A percentile compares a stretch with the other conserved stretches of the same genome.
Conservation (phyloP, 2,113 vertebrate species). For the Chitala chitala region DNA sequence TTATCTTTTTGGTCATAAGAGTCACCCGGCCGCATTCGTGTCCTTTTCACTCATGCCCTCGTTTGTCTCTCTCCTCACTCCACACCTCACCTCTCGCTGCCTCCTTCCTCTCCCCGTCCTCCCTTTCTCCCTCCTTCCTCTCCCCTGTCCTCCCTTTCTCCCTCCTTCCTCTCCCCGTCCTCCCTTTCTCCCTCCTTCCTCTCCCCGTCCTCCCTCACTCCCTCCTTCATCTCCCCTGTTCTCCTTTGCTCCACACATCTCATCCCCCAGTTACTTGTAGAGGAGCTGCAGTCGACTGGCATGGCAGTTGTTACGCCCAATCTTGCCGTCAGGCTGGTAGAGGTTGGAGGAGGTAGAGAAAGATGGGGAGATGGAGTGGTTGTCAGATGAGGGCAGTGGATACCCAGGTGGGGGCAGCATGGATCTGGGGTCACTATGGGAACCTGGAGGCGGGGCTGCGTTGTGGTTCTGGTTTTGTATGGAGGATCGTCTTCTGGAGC, state of each 20-base stretch:
- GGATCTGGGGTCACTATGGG: conserved; percentile 61
- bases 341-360: conserved; percentile 67
- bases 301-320: conserved; percentile 82
- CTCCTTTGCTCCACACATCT: background rate
- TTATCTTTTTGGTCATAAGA: too few relatives aligned
- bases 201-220: too few relatives aligned
- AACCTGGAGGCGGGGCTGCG: conserved; percentile 39
- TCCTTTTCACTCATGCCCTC: too few relatives aligned
- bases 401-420: conserved; percentile 66
- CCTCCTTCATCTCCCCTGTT: background rate
- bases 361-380: conserved; percentile 63
- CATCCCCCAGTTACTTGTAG: conserved; percentile 69
- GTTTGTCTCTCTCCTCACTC: too few relatives aligned
- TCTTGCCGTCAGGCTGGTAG: conserved; percentile 79
- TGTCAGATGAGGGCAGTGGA: conserved; percentile 61
- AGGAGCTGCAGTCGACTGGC: conserved; percentile 85
- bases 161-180: too few relatives aligned
- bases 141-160: too few relatives aligned
- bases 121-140: background rate
- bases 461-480: conserved; percentile 65
- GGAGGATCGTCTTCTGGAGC: conserved; percentile 73
- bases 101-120: too few relatives aligned
- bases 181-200: too few relatives aligned
- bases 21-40: too few relatives aligned
- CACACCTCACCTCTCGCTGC: background rate